These are phyloP conservation scores for Neosilurus hyrtlii DNA, from an alignment of 2,797 vertebrate species.

Conservation along the genomic window DNA sequence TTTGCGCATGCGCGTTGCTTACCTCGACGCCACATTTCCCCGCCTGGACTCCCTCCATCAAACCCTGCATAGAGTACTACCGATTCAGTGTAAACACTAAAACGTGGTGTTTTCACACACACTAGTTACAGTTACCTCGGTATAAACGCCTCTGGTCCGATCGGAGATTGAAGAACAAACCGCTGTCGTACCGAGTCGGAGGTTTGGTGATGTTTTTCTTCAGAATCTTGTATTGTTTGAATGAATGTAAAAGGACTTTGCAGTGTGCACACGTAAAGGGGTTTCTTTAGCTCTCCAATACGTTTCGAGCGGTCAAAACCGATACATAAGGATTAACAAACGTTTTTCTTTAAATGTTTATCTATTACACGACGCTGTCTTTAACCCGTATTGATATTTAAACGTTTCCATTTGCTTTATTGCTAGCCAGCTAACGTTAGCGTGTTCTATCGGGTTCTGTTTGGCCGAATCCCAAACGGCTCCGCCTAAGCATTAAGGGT, in stretches of 20 bases:
- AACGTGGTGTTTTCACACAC: conserved; percentile 35
- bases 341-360: neutral
- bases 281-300: neutral
- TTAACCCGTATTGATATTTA: neutral
- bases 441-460: neutral
- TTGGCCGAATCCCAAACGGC: neutral
- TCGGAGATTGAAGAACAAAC: conserved; percentile 1
- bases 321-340: neutral
- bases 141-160: neutral
- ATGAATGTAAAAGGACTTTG: conserved; percentile 58
- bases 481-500: neutral
- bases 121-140: neutral
- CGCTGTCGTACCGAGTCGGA: neutral
- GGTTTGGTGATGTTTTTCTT: conserved; percentile 61
- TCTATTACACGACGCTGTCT: neutral
- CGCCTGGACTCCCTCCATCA: conserved; percentile 60
- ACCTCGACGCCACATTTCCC: conserved; percentile 64
- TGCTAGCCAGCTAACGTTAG: conserved; percentile 6
- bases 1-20: conserved; percentile 64
- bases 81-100: conserved; percentile 21
- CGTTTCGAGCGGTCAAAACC: neutral
- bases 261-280: conserved; percentile 34
- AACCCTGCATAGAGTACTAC: neutral
- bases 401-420: neutral
- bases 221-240: conserved; percentile 66